These are phyloP conservation scores for Melanchra persicariae DNA, from an alignment of 2,888 invertebrate genomes.

Conservation along the genomic window DNA sequence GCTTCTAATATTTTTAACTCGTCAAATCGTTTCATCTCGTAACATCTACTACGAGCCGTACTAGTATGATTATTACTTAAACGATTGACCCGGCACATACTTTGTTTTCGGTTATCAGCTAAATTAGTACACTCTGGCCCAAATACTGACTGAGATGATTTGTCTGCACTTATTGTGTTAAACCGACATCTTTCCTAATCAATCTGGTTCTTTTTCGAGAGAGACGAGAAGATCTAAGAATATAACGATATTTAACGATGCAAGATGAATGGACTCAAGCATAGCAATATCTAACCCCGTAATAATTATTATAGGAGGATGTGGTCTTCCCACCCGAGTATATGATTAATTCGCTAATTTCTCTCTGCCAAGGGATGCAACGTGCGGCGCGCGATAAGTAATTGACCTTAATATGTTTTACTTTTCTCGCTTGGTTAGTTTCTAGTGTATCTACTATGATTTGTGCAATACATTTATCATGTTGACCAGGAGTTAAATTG, in stretches of 20 bases:
- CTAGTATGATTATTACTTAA: no score
- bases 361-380: constrained; percentile 48
- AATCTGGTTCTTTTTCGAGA: neutral
- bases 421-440: constrained; percentile 23
- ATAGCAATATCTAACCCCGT: neutral
- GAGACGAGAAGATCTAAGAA: neutral
- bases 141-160: neutral
- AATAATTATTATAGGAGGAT: neutral
- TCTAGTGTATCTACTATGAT: constrained; percentile 14
- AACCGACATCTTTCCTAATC: neutral
- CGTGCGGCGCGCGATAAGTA: constrained; percentile 41
- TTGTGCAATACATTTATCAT: constrained; percentile 21
- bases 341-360: constrained; percentile 49
- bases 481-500: neutral
- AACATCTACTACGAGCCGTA: no score
- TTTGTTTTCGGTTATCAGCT: neutral
- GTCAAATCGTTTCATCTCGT: no score
- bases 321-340: constrained; percentile 18
- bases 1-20: neutral
- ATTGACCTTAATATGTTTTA: constrained; percentile 45
- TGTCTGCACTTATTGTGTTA: neutral
- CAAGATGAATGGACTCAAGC: neutral
- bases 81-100: no score
- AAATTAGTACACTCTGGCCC: neutral
- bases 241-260: neutral